Evolutionary conservation across 2,113 vertebrate genomes (phyloP), one percentile per base, ranked within the genome.

Genomic region (Ameiurus melas): DNA sequence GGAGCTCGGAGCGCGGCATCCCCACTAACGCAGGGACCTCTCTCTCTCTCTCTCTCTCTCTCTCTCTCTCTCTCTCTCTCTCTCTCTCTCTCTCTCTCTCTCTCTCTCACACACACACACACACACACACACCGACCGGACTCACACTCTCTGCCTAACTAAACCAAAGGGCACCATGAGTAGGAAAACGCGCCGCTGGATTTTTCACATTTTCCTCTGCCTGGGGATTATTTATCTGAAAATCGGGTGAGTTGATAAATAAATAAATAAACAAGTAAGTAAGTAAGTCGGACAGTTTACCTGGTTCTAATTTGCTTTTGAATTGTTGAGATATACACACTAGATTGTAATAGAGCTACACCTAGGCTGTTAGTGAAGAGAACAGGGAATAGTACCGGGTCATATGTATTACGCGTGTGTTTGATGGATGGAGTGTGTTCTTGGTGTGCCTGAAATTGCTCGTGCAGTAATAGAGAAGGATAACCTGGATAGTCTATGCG

Each of bases 211-310:
- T 92, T 96, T 98, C 93, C 96, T 99, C 91, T 97, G 97, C 92
- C 95, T 98, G 86, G 97, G 97, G 92, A 95, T 99, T 85, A 96
- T 98, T 57, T 99, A 98, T 89, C 94, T 99, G 92, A 97, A 97
- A 92, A 97, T 98, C 91, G 97, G 98, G 97, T 98, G 93, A 98
- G 97, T 94, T 73, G 3, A n/a, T 62, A 30, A 51, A 51, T 10
- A 51, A 47, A 47, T 0, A 47, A 47, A 47, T 0, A 47, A 47
- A 47, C 0, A 47, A 47, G 8, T 8, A 10, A 20, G 19, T 36
- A 36, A 36, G 36, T 36, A 36, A 36, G 36, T 36, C 36, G 36
- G 36, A 36, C 53, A 58, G 16, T 58, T 57, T 17, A 33, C 78
- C n/a, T 58, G 78, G 27, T 30, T 19, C 9, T 80, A 55, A 27